phyloP scores from a whole-genome alignment of 2,113 vertebrate genomes.

The Epinephelus fuscoguttatus region DNA sequence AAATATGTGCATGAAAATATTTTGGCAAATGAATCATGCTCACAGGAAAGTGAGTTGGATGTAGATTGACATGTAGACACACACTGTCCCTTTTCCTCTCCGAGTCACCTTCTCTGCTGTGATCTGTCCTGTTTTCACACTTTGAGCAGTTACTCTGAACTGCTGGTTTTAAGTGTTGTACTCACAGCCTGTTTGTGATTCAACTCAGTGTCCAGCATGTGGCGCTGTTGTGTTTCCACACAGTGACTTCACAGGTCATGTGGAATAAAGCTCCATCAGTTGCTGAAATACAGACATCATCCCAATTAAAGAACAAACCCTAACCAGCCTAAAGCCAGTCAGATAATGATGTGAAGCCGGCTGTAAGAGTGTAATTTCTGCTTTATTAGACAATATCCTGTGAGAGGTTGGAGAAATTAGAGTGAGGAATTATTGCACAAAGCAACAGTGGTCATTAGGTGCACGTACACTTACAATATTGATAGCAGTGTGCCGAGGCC shows the following conservation, averaged over 20 bases:
- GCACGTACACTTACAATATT: background rate
- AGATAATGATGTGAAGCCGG: slow-evolving; percentile 4
- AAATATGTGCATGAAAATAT: slow-evolving; percentile 8
- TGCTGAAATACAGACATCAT: background rate
- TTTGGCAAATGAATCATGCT: background rate
- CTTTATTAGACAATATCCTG: slow-evolving; percentile 27
- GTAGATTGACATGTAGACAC: background rate
- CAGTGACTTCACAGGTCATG: background rate
- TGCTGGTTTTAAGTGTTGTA: background rate
- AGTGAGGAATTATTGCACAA: background rate
- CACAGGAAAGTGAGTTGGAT: background rate
- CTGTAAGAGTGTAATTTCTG: background rate
- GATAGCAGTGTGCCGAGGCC: background rate
- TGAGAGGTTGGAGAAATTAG: background rate
- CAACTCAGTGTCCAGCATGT: background rate
- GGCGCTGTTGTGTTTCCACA: slow-evolving; percentile 17
- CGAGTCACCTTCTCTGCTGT: background rate
- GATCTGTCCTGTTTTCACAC: background rate
- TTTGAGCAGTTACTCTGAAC: background rate
- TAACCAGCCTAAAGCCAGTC: background rate
- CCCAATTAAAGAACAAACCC: background rate
- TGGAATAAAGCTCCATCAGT: background rate
- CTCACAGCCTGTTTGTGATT: background rate
- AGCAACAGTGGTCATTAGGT: slow-evolving; percentile 1
- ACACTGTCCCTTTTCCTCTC: background rate